Percentiles rank a stretch among this genome's conserved stretches.
These are phyloP conservation scores for Gnathochromis pfefferi DNA, from an alignment of 2,113 vertebrate genomes.

Conservation along the genomic window DNA sequence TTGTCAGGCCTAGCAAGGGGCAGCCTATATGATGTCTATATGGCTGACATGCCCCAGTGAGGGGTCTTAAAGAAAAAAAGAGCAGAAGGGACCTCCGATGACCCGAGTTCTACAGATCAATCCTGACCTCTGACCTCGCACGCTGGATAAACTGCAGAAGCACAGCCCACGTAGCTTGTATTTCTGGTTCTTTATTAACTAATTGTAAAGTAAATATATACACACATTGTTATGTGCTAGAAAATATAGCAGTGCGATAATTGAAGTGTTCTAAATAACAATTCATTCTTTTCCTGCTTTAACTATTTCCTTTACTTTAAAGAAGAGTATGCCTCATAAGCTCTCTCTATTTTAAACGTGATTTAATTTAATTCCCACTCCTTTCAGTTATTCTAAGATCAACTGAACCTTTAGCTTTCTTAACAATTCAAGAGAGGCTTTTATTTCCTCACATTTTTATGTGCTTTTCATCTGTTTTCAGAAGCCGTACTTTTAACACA, in stretches of 20 bases:
- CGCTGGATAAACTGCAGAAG: not conserved
- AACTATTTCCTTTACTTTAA: not conserved
- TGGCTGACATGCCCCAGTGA: slow-evolving; percentile 14
- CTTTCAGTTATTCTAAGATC: not conserved
- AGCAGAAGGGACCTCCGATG: slow-evolving; percentile 1
- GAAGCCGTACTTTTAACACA: not conserved
- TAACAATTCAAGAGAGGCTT: not conserved
- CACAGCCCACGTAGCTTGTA: not conserved
- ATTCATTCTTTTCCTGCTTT: not conserved
- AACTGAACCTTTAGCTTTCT: not conserved
- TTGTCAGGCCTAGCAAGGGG: slow-evolving; percentile 16
- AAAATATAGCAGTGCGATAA: not conserved
- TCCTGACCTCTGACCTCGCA: slow-evolving; percentile 16
- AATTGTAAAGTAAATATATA: not conserved
- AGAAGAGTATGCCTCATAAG: not conserved
- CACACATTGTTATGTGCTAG: not conserved
- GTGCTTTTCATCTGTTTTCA: not conserved
- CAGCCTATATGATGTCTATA: not conserved
- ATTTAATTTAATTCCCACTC: not conserved
- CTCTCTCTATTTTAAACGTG: not conserved
- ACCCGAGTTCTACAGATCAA: not conserved
- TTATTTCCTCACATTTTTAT: not conserved
- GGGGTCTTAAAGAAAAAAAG: slow-evolving; percentile 41
- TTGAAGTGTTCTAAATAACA: not conserved
- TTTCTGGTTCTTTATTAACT: not conserved